phyloP scores from a whole-genome alignment of 2,888 invertebrate species.

The Drosophila gaucha region DNA sequence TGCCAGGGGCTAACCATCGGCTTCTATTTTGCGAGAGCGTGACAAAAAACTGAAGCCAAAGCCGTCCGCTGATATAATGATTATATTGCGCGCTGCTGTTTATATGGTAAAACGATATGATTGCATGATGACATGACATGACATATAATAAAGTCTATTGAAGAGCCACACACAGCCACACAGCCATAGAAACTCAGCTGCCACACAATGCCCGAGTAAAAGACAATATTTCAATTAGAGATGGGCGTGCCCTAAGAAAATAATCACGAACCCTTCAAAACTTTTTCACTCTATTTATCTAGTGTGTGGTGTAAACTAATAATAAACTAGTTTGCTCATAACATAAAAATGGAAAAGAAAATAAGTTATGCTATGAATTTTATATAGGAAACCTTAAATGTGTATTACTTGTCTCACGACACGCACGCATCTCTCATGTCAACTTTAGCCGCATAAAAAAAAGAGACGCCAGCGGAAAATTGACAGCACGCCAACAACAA shows the following conservation, averaged over 20 bases:
- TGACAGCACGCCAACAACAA: conserved; percentile 69
- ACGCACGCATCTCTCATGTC: conserved; percentile 16
- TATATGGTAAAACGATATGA: conserved; percentile 74
- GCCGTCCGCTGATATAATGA: conserved; percentile 44
- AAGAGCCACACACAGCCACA: conserved; percentile 7
- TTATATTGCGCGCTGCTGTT: conserved; percentile 49
- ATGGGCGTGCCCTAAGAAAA: background rate
- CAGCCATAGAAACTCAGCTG: background rate
- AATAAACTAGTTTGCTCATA: too few species aligned
- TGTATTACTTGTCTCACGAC: background rate
- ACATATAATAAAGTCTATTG: conserved; percentile 51
- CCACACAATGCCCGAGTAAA: conserved; percentile 4
- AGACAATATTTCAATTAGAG: conserved; percentile 11
- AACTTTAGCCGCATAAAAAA: conserved; percentile 26
- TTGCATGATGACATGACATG: conserved; percentile 78
- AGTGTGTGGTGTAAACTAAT: too few species aligned
- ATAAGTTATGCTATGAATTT: too few species aligned
- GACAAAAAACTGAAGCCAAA: conserved; percentile 19
- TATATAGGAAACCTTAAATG: background rate
- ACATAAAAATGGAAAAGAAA: too few species aligned
- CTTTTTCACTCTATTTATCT: too few species aligned
- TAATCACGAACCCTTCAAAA: background rate
- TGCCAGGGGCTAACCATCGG: conserved; percentile 4
- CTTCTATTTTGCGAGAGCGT: conserved; percentile 5
- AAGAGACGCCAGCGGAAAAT: conserved; percentile 65